Base-by-base conservation (phyloP, 2,888 invertebrate genomes). In the Acrocyrtus sp. region DNA sequence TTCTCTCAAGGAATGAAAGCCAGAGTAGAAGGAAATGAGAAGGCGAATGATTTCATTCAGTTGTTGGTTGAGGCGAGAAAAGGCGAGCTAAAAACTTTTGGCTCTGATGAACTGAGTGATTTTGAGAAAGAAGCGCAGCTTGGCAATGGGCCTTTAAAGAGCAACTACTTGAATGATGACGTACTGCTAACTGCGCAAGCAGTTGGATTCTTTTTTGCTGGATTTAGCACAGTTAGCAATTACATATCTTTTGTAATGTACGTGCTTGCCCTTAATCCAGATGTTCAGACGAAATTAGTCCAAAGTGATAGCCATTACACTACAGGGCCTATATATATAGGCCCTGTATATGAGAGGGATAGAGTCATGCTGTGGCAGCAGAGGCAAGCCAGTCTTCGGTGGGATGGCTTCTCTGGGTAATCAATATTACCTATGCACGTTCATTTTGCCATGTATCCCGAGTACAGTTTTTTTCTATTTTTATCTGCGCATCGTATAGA, bases 241-340 rank as follows among this genome's bases (percentile, higher is more conserved):
- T 22, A 45, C 1, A 17, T 77, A n/a, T 27, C 47, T 6, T 60
- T 54, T 10, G 24, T 48, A 0, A 41, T 57, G 0, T 74, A 72
- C 47, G 47, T 62, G 3, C 26, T 74, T 17, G 74, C 74, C 1
- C 2, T 50, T 8, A 22, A 70, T 22, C 57, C 54, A 6, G 65
- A 65, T 2, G 41, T 69, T 2, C 74, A 74, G 47, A n/a, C n/a
- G n/a, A n/a, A 29, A 60, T 0, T 65, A 65, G 39, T 21, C 65
- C 0, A 34, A 69, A 17, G 15, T 43, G 10, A 65, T 69, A 41
- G 41, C 41, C n/a, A n/a, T n/a, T n/a, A n/a, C 3, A 5, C 8
- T 21, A 24, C 12, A 3, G 2, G 6, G 8, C 3, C 41, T 1
- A 41, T n/a, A 15, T 6, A 21, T 4, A 24, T 41, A 41, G 41